Percentiles rank a stretch among this genome's conserved stretches.
These are phyloP conservation scores for Gonocerus acuteangulatus DNA, from an alignment of 2,888 invertebrate genomes.

Conservation along the genomic window DNA sequence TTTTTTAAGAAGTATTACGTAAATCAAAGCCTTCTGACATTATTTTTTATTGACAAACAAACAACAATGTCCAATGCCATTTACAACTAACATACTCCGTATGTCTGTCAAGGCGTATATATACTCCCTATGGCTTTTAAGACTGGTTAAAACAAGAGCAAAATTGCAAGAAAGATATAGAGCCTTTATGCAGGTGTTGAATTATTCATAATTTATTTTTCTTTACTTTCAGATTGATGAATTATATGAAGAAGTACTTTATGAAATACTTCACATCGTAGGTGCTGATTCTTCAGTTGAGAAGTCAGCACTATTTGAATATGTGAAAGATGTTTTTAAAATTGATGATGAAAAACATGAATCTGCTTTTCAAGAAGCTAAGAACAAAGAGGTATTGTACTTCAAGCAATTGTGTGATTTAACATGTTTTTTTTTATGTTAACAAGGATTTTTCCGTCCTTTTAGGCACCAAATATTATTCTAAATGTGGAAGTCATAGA, in stretches of 20 bases:
- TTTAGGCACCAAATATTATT: constrained; percentile 66
- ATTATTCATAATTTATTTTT: too few relatives aligned
- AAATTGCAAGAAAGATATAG: too few relatives aligned
- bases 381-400: constrained; percentile 56
- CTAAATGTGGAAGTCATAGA: constrained; percentile 79
- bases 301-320: constrained; percentile 60
- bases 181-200: too few relatives aligned
- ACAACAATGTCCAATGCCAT: too few relatives aligned
- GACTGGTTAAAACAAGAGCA: too few relatives aligned
- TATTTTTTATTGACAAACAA: too few relatives aligned
- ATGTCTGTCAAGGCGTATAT: too few relatives aligned
- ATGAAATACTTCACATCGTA: constrained; percentile 75
- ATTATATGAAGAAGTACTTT: constrained; percentile 73
- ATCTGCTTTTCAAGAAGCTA: constrained; percentile 60
- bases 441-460: constrained; percentile 3
- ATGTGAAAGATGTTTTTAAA: constrained; percentile 73
- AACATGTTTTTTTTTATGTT: too few relatives aligned
- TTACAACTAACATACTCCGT: too few relatives aligned
- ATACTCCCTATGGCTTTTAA: too few relatives aligned
- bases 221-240: constrained; percentile 77
- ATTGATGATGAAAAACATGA: constrained; percentile 68
- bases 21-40: too few relatives aligned
- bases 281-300: constrained; percentile 70
- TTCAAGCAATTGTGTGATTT: not conserved
- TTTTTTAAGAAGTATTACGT: too few relatives aligned